These are phyloP conservation scores for Selene dorsalis DNA, from an alignment of 2,797 vertebrate genomes.

Conservation along the genomic window DNA sequence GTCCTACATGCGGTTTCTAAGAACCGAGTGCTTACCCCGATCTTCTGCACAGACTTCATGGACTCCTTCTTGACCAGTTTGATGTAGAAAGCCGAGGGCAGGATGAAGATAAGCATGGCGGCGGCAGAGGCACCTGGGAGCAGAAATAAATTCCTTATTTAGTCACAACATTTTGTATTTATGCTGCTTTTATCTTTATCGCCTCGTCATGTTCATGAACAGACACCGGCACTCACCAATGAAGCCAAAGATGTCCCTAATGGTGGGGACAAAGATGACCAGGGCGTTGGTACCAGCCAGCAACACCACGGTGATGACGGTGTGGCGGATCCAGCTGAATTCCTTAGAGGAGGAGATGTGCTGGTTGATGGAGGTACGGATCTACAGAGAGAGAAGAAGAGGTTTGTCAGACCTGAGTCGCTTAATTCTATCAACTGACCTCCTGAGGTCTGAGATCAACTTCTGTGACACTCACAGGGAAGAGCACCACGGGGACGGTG, in stretches of 20 bases:
- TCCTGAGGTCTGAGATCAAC: rapidly evolving
- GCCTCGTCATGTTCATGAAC: not conserved
- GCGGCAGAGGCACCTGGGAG: slow-evolving; percentile 91
- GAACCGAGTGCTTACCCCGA: slow-evolving; percentile 87
- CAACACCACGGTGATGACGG: slow-evolving; percentile 86
- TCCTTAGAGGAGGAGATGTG: slow-evolving; percentile 88
- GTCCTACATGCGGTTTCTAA: not conserved
- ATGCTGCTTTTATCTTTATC: not conserved
- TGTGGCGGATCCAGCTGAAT: slow-evolving; percentile 94
- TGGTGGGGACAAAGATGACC: slow-evolving; percentile 96
- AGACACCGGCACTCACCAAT: slow-evolving; percentile 85
- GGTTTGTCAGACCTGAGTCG: not conserved
- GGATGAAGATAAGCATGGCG: slow-evolving; percentile 98
- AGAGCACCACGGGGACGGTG: slow-evolving; percentile 96
- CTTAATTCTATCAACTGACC: rapidly evolving
- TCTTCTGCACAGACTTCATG: slow-evolving; percentile 95
- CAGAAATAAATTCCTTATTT: not conserved
- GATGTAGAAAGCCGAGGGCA: slow-evolving; percentile 98
- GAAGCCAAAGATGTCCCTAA: slow-evolving; percentile 96
- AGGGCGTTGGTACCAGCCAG: slow-evolving; percentile 88
- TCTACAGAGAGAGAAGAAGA: slow-evolving; percentile 77
- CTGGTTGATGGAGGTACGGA: slow-evolving; percentile 94
- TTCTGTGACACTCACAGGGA: slow-evolving; percentile 88
- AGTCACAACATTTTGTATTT: not conserved
- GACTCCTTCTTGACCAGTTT: slow-evolving; percentile 97